These are phyloP conservation scores for Bactericera cockerelli DNA, from an alignment of 1,140 invertebrate species.

Conservation along the genomic window DNA sequence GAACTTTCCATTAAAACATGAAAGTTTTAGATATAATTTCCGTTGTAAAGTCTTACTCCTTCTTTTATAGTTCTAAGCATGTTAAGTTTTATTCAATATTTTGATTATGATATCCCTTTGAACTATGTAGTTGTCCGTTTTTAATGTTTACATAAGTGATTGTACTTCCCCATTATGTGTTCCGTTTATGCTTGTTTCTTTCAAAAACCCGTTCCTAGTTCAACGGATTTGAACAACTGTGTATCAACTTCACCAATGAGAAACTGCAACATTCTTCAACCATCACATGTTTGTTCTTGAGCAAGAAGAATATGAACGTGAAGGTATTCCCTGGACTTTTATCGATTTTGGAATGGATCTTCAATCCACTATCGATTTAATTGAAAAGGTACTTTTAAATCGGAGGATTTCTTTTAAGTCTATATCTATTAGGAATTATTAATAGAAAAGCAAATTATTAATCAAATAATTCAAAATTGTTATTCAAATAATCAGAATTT, in stretches of 20 bases:
- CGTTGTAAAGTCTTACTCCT: too few species aligned
- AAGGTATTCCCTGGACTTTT: conserved; percentile 79
- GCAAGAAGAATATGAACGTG: conserved; percentile 87
- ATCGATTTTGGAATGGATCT: conserved; percentile 93
- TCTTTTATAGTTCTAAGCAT: too few species aligned
- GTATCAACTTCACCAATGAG: conserved; percentile 96
- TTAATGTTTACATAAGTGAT: too few species aligned
- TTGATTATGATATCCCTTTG: too few species aligned
- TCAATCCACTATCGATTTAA: conserved; percentile 78
- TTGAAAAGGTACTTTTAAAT: conserved; percentile 67
- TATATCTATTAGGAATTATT: too few species aligned
- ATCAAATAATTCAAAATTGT: conserved; percentile 8
- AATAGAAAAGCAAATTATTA: conserved; percentile 17
- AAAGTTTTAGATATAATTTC: too few species aligned
- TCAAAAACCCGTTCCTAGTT: neutral
- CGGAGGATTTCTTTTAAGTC: conserved; percentile 7
- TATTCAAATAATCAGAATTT: neutral
- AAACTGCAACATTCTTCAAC: conserved; percentile 95
- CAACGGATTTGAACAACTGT: conserved; percentile 90
- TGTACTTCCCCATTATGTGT: neutral
- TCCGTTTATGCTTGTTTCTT: neutral
- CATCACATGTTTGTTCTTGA: conserved; percentile 94
- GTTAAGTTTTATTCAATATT: too few species aligned
- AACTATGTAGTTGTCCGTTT: too few species aligned
- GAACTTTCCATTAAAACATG: too few species aligned